phyloP scores from a whole-genome alignment of 2,888 invertebrate species.

The Vandiemenella viatica region DNA sequence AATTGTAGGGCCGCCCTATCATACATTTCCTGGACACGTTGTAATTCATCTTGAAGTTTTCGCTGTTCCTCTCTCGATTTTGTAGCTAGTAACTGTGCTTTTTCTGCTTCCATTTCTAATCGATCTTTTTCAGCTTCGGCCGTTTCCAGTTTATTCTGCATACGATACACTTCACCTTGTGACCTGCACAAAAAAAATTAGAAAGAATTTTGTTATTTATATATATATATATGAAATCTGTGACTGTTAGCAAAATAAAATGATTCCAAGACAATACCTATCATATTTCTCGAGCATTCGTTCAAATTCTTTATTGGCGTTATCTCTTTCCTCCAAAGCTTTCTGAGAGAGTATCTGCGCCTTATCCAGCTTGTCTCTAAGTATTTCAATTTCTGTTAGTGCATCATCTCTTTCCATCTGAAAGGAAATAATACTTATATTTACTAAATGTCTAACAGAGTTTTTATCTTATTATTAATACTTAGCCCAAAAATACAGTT shows the following conservation, averaged over 20 bases:
- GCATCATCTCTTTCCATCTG: constrained; percentile 79
- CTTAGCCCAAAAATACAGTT: not conserved
- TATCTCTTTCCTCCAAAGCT: constrained; percentile 74
- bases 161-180: constrained; percentile 75
- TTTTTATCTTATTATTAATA: not conserved
- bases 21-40: constrained; percentile 75
- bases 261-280: too few relatives aligned
- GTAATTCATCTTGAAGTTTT: constrained; percentile 73
- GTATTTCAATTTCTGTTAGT: constrained; percentile 64
- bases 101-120: constrained; percentile 70
- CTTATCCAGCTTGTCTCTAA: constrained; percentile 83
- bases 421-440: not conserved
- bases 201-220: too few relatives aligned
- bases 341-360: constrained; percentile 67
- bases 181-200: constrained; percentile 41
- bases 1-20: constrained; percentile 74
- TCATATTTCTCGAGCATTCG: constrained; percentile 86
- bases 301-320: constrained; percentile 78
- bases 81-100: constrained; percentile 59
- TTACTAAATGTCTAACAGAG: not conserved
- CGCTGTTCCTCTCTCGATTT: constrained; percentile 75
- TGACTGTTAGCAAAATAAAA: too few relatives aligned
- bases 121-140: constrained; percentile 78
- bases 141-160: constrained; percentile 77
- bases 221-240: too few relatives aligned